These are phyloP conservation scores for Lamprotornis superbus DNA, from an alignment of 2,113 vertebrate genomes.

Conservation along the genomic window DNA sequence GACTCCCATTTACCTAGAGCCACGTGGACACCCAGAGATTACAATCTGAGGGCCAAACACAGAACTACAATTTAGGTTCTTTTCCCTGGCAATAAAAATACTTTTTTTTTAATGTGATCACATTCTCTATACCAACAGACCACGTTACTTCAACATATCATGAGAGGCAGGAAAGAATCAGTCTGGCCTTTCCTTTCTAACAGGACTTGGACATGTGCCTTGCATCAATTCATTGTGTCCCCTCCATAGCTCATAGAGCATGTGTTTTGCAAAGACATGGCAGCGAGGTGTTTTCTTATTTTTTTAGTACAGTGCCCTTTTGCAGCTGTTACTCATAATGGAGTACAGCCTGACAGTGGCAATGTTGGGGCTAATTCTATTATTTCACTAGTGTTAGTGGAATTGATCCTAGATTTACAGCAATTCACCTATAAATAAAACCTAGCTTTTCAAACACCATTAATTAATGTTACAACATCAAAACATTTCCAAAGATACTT, in stretches of 20 bases:
- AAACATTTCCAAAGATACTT: slow-evolving; percentile 53
- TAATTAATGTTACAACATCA: slow-evolving; percentile 51
- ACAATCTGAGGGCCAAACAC: neutral
- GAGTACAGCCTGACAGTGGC: slow-evolving; percentile 18
- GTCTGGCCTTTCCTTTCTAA: neutral
- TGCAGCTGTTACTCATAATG: slow-evolving; percentile 26
- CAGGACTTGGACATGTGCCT: neutral
- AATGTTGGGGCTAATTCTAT: slow-evolving; percentile 10
- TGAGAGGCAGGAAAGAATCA: neutral
- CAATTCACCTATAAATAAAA: slow-evolving; percentile 51
- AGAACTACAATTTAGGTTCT: neutral
- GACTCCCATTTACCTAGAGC: neutral
- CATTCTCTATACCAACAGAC: neutral
- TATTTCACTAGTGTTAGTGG: slow-evolving; percentile 1
- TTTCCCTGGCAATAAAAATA: neutral
- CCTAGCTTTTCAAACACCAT: slow-evolving; percentile 25
- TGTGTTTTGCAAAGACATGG: neutral
- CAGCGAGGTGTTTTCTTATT: slow-evolving; percentile 15
- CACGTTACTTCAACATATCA: fast-evolving
- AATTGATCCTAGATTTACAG: slow-evolving; percentile 59
- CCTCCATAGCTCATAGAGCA: neutral
- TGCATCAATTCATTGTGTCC: neutral
- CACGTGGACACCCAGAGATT: neutral
- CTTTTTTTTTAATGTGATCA: neutral
- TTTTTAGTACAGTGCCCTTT: slow-evolving; percentile 5